Percentiles rank a stretch among this genome's conserved stretches.
Conservation (phyloP, 2,888 invertebrate genomes). For the Phaedon cochleariae region DNA sequence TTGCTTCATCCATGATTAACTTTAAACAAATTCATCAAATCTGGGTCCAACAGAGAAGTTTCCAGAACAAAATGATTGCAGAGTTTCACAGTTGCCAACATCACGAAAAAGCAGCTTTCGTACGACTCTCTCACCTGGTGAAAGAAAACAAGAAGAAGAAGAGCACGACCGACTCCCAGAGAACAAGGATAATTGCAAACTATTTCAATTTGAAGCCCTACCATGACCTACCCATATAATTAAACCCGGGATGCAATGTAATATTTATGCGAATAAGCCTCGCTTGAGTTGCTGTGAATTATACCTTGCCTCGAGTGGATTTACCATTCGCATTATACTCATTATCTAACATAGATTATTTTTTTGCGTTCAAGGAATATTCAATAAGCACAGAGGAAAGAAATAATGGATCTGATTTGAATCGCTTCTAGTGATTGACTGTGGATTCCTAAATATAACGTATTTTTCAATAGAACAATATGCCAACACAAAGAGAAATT, state of each 20-base stretch:
- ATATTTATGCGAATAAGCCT: slow-evolving; percentile 40
- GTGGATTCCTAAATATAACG: too few species aligned
- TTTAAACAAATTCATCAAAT: slow-evolving; percentile 2
- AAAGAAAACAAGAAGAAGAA: slow-evolving; percentile 25
- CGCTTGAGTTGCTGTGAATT: slow-evolving; percentile 43
- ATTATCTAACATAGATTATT: slow-evolving; percentile 45
- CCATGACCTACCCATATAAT: slow-evolving; percentile 32
- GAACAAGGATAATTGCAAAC: slow-evolving; percentile 28
- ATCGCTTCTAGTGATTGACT: too few species aligned
- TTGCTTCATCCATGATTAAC: too few species aligned
- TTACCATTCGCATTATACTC: slow-evolving; percentile 43
- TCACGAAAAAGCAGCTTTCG: slow-evolving; percentile 17
- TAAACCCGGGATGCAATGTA: slow-evolving; percentile 35
- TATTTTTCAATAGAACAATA: too few species aligned
- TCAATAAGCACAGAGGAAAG: slow-evolving; percentile 39
- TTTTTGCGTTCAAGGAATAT: slow-evolving; percentile 38
- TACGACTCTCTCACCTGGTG: slow-evolving; percentile 33
- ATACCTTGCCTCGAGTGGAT: slow-evolving; percentile 41
- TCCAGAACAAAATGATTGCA: slow-evolving; percentile 14
- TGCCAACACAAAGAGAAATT: too few species aligned
- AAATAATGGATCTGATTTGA: too few species aligned
- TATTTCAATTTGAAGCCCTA: slow-evolving; percentile 34
- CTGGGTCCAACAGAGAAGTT: slow-evolving; percentile 14
- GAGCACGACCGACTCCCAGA: background rate
- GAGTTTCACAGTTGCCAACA: background rate